Evolutionary conservation across 2,797 vertebrate genomes (phyloP).

Genomic region (Lophotriccus pileatus): DNA sequence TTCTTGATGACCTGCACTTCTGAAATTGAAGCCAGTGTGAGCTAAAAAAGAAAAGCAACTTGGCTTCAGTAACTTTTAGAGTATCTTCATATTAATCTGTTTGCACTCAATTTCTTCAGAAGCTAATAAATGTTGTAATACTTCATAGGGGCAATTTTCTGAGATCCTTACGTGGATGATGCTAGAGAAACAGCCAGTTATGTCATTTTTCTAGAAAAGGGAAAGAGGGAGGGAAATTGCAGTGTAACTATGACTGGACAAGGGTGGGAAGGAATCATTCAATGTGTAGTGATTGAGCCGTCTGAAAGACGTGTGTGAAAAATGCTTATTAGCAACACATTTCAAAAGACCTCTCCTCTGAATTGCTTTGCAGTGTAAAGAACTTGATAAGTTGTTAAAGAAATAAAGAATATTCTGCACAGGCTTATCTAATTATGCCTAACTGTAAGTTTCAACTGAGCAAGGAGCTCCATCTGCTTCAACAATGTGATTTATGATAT

Average conservation of each 20-base stretch:
- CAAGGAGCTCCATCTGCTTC: constrained; percentile 59
- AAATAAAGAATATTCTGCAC: constrained; percentile 23
- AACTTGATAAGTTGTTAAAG: constrained; percentile 39
- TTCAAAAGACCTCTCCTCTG: constrained; percentile 28
- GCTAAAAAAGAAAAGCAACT: not conserved
- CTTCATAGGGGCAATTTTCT: not conserved
- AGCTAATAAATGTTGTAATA: not conserved
- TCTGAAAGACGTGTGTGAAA: constrained; percentile 2
- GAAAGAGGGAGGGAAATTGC: not conserved
- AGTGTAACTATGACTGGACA: not conserved
- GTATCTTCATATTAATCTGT: not conserved
- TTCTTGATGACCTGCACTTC: not conserved
- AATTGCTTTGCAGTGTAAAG: constrained; percentile 20
- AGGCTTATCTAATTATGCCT: constrained; percentile 35
- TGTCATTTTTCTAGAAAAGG: not conserved
- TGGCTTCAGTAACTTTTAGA: not conserved
- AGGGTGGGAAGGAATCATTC: not conserved
- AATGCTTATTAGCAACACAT: constrained; percentile 31
- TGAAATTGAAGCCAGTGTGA: not conserved
- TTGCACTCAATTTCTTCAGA: not conserved
- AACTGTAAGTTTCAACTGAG: constrained; percentile 35
- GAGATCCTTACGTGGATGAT: not conserved
- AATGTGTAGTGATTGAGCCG: not conserved
- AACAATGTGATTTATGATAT: constrained; percentile 32
- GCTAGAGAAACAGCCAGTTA: not conserved